Conservation (phyloP, 2,797 vertebrate species). For the Poeciliopsis infans region DNA sequence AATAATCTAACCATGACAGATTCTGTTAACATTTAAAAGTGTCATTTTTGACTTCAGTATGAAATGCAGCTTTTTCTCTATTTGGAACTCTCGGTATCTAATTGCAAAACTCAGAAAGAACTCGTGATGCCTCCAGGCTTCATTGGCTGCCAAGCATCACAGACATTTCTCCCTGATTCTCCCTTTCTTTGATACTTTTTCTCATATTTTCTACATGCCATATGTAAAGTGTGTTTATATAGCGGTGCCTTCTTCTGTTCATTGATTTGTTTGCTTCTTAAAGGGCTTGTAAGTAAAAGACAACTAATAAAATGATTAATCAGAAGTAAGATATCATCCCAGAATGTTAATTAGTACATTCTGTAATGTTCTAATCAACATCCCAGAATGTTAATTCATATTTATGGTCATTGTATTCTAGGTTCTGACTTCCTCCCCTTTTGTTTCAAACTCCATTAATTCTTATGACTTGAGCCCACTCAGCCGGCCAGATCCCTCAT, state of each 20-base stretch:
- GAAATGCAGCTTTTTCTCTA: constrained; percentile 16
- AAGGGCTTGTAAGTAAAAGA: constrained; percentile 54
- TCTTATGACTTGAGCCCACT: constrained; percentile 33
- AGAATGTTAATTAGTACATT: constrained; percentile 20
- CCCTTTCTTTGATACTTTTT: constrained; percentile 32
- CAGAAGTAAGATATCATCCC: constrained; percentile 29
- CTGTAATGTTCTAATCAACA: too few relatives aligned
- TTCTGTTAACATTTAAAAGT: background rate
- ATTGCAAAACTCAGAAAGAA: constrained; percentile 18
- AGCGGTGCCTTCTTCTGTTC: constrained; percentile 73
- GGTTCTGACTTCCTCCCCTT: constrained; percentile 12
- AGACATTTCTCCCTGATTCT: constrained; percentile 39
- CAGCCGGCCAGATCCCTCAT: constrained; percentile 43
- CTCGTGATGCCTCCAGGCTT: constrained; percentile 12
- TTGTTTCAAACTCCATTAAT: constrained; percentile 40
- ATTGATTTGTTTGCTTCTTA: constrained; percentile 53
- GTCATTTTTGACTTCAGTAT: background rate
- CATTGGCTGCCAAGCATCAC: constrained; percentile 25
- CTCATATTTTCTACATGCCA: constrained; percentile 60
- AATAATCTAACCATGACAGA: constrained; percentile 13
- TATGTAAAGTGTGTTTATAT: constrained; percentile 80
- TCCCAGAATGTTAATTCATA: background rate
- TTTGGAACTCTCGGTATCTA: constrained; percentile 14
- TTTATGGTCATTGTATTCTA: constrained; percentile 7
- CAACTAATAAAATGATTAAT: constrained; percentile 1